A percentile compares a stretch with the other conserved stretches of the same genome.
Evolutionary conservation across 2,888 invertebrate genomes (phyloP).

Genomic region (Ichneumoninae sp.): DNA sequence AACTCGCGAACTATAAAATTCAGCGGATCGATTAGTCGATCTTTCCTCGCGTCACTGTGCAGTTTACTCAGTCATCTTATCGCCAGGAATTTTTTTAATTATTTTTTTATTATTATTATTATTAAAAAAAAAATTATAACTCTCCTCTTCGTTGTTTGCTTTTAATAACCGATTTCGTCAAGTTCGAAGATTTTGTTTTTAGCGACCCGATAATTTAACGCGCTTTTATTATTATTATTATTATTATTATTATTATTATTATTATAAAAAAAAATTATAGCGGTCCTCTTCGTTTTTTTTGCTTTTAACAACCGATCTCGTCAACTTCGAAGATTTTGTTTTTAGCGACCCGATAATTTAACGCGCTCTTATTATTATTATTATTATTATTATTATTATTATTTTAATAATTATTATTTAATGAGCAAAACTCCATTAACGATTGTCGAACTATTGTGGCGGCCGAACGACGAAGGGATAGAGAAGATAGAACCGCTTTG

Average conservation of each 20-base stretch:
- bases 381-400: too few species aligned
- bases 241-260: neutral
- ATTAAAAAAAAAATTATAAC: too few species aligned
- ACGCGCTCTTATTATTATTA: neutral
- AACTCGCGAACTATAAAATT: neutral
- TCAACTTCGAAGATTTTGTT: too few species aligned
- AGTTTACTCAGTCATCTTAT: conserved; percentile 35
- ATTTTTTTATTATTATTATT: neutral
- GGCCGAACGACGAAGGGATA: conserved; percentile 18
- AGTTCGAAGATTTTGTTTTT: too few species aligned
- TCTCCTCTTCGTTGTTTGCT: too few species aligned
- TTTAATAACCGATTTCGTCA: too few species aligned
- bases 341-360: neutral
- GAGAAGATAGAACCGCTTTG: conserved; percentile 72
- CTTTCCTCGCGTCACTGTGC: conserved; percentile 27
- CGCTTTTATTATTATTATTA: neutral
- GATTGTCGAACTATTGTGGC: neutral
- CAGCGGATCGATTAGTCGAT: conserved; percentile 1
- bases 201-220: neutral
- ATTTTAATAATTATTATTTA: neutral
- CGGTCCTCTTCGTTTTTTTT: too few species aligned
- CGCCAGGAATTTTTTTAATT: neutral
- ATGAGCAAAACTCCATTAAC: conserved; percentile 23
- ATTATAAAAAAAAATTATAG: neutral
- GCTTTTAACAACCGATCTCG: too few species aligned